These are phyloP conservation scores for Aphidius colemani DNA, from an alignment of 2,888 invertebrate genomes.

Conservation along the genomic window DNA sequence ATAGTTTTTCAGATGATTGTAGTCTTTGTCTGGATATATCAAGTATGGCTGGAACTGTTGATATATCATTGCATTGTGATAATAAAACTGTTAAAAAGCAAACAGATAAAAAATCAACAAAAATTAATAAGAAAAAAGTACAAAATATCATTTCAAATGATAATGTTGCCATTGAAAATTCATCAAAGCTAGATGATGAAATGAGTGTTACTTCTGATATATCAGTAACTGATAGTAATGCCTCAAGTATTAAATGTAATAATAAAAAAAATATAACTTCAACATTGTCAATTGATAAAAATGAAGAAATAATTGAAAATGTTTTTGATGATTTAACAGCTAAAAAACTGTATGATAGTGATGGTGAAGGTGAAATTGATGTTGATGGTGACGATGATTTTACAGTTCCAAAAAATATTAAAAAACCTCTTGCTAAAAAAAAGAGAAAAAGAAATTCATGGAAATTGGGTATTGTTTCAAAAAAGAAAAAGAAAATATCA, in stretches of 20 bases:
- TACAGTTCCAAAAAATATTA: slow-evolving; percentile 17
- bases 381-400: slow-evolving; percentile 38
- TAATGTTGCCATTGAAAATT: not conserved
- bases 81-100: slow-evolving; percentile 8
- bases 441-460: slow-evolving; percentile 51
- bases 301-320: slow-evolving; percentile 43
- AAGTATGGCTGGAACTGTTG: slow-evolving; percentile 47
- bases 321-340: slow-evolving; percentile 38
- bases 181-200: slow-evolving; percentile 40
- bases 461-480: slow-evolving; percentile 45
- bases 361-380: slow-evolving; percentile 32
- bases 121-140: slow-evolving; percentile 26
- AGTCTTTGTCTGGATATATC: slow-evolving; percentile 49
- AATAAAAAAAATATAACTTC: slow-evolving; percentile 28
- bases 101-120: slow-evolving; percentile 21
- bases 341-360: slow-evolving; percentile 1
- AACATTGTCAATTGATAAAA: slow-evolving; percentile 30
- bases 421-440: slow-evolving; percentile 27
- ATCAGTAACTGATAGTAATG: slow-evolving; percentile 43
- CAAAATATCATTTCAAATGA: slow-evolving; percentile 23
- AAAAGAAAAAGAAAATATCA: slow-evolving; percentile 36
- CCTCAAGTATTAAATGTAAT: slow-evolving; percentile 30
- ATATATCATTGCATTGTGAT: slow-evolving; percentile 49
- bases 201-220: slow-evolving; percentile 48
- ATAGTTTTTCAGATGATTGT: slow-evolving; percentile 55